Evolutionary conservation across 92 coral and sea anemone genomes (phyloP).

Genomic region (Porites lobata): DNA sequence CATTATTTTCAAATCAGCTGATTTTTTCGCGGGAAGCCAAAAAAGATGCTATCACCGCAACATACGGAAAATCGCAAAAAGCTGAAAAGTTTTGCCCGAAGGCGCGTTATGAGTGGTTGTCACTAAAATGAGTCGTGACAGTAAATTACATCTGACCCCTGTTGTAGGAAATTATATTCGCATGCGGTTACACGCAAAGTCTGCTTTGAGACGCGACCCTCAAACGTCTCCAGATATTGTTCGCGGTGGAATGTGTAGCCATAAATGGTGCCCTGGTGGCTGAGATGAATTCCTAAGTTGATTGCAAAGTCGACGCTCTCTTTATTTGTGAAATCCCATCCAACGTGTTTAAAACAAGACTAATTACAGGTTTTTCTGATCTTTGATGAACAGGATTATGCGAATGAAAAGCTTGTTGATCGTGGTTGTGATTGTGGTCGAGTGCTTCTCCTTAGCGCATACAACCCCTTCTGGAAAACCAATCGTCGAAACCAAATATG

Average conservation of each 20-base stretch:
- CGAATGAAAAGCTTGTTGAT: slow-evolving; percentile 26
- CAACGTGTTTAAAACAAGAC: slow-evolving; percentile 13
- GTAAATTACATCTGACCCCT: slow-evolving; percentile 16
- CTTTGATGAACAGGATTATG: slow-evolving; percentile 6
- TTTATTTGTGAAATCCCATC: slow-evolving; percentile 2
- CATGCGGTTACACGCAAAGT: slow-evolving; percentile 52
- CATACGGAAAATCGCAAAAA: slow-evolving; percentile 17
- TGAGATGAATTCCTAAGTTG: slow-evolving; percentile 30
- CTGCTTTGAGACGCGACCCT: slow-evolving; percentile 7
- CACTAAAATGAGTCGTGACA: slow-evolving; percentile 35
- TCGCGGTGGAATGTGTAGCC: slow-evolving; percentile 22
- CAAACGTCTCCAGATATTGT: slow-evolving; percentile 17
- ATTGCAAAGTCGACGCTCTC: neutral
- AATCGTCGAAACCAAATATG: slow-evolving; percentile 55
- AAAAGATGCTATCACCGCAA: slow-evolving; percentile 34
- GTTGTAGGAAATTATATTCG: slow-evolving; percentile 26
- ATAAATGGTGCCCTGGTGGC: slow-evolving; percentile 26
- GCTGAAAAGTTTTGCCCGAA: slow-evolving; percentile 14
- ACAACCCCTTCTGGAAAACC: slow-evolving; percentile 22
- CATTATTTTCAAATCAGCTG: neutral
- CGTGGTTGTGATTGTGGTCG: slow-evolving; percentile 36
- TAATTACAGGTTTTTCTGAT: slow-evolving; percentile 15
- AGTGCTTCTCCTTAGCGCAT: neutral
- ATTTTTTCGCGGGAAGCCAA: slow-evolving; percentile 21
- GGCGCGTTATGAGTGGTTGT: slow-evolving; percentile 24